These are phyloP conservation scores for Megaceryle maxima DNA, from an alignment of 2,113 vertebrate genomes.

Conservation along the genomic window DNA sequence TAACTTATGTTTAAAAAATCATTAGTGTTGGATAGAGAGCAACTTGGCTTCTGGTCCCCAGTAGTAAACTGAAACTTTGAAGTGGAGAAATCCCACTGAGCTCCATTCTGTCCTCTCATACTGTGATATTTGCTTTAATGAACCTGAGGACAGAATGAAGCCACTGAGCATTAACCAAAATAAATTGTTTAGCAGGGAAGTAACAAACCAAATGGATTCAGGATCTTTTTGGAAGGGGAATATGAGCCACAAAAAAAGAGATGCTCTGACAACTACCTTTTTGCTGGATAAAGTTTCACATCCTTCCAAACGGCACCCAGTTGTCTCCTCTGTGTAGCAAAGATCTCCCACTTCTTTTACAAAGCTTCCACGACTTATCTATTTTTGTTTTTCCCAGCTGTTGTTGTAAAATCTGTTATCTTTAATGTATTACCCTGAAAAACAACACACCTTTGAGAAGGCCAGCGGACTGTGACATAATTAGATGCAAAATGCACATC, in stretches of 20 bases:
- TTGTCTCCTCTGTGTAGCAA: background rate
- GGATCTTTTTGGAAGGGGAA: background rate
- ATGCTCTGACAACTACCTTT: background rate
- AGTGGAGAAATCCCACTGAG: background rate
- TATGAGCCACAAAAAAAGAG: background rate
- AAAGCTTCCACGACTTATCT: background rate
- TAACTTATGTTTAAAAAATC: background rate
- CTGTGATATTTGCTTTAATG: background rate
- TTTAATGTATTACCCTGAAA: constrained; percentile 69
- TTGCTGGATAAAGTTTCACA: constrained; percentile 14
- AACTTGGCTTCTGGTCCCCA: background rate
- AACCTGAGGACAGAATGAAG: background rate
- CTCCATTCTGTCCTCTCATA: background rate
- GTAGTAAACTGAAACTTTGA: background rate
- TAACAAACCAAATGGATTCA: background rate
- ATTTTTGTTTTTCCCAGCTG: constrained; percentile 38
- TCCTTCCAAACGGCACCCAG: background rate
- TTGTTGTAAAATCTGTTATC: constrained; percentile 68
- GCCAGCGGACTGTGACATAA: constrained; percentile 55
- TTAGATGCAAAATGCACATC: constrained; percentile 58
- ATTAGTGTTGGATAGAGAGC: background rate
- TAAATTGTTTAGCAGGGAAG: background rate
- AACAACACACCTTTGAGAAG: constrained; percentile 61
- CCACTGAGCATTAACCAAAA: background rate
- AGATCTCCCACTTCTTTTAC: background rate